Conservation (phyloP, 2,888 invertebrate genomes). For the Lithophane socia region DNA sequence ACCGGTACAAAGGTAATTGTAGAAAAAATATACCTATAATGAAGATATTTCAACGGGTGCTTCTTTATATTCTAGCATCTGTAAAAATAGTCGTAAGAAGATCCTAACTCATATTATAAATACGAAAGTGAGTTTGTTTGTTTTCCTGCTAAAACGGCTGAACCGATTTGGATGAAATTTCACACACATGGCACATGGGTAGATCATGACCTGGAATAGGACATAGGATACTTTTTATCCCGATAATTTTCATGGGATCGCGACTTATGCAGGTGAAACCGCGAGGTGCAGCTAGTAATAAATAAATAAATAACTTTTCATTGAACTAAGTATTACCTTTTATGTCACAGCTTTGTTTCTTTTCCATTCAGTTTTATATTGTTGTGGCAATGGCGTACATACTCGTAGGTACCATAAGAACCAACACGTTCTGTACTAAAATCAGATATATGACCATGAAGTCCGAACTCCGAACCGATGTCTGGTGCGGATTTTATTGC, state of each 20-base stretch:
- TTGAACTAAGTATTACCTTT: slow-evolving; percentile 21
- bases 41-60: neutral
- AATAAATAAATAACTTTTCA: slow-evolving; percentile 14
- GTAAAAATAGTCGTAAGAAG: neutral
- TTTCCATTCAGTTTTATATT: slow-evolving; percentile 16
- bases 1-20: no score
- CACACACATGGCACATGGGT: no score
- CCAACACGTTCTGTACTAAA: slow-evolving; percentile 33
- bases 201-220: no score
- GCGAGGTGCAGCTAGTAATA: neutral
- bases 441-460: slow-evolving; percentile 44
- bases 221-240: no score
- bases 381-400: slow-evolving; percentile 18
- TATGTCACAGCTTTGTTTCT: slow-evolving; percentile 18
- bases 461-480: slow-evolving; percentile 48
- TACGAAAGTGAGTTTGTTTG: no score
- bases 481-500: slow-evolving; percentile 55
- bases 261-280: no score
- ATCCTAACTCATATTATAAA: no score
- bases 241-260: no score
- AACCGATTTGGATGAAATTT: no score
- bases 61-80: slow-evolving; percentile 6
- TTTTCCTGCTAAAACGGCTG: no score
- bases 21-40: neutral
- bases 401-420: slow-evolving; percentile 23